Percentiles rank a stretch among this genome's conserved stretches.
Conservation (phyloP, 2,888 invertebrate species). For the Pachydiplax longipennis region DNA sequence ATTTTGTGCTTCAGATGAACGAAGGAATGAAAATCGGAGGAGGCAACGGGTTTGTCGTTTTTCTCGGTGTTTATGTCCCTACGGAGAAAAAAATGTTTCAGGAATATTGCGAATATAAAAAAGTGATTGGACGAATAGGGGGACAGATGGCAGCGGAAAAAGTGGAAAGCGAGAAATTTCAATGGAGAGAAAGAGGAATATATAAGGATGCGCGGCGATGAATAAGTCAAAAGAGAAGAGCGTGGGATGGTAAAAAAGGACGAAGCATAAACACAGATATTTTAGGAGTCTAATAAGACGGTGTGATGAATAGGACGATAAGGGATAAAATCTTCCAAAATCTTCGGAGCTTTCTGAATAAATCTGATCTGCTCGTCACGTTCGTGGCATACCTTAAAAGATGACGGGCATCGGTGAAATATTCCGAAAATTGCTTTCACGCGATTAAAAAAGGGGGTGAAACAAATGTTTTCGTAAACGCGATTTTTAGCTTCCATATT, state of each 20-base stretch:
- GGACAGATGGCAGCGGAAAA: neutral
- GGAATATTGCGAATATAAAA: neutral
- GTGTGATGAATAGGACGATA: too few relatives aligned
- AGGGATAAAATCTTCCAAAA: too few relatives aligned
- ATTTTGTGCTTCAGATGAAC: neutral
- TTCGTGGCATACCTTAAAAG: too few relatives aligned
- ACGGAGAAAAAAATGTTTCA: neutral
- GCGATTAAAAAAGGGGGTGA: too few relatives aligned
- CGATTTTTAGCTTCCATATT: too few relatives aligned
- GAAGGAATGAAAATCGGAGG: neutral
- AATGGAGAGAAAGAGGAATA: neutral
- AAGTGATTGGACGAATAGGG: neutral
- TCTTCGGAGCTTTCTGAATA: too few relatives aligned
- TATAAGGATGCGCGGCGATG: neutral
- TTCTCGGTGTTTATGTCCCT: neutral
- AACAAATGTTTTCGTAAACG: too few relatives aligned
- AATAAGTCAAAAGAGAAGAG: neutral
- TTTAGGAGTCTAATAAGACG: neutral
- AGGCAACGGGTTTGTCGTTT: neutral
- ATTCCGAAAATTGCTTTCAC: too few relatives aligned
- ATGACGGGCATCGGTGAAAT: too few relatives aligned
- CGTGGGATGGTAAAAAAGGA: neutral
- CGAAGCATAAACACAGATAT: neutral
- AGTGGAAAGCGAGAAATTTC: neutral
- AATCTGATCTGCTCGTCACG: too few relatives aligned